Percentiles rank a stretch among this genome's conserved stretches.
These are phyloP conservation scores for Columbina picui DNA, from an alignment of 2,113 vertebrate species.

Conservation along the genomic window DNA sequence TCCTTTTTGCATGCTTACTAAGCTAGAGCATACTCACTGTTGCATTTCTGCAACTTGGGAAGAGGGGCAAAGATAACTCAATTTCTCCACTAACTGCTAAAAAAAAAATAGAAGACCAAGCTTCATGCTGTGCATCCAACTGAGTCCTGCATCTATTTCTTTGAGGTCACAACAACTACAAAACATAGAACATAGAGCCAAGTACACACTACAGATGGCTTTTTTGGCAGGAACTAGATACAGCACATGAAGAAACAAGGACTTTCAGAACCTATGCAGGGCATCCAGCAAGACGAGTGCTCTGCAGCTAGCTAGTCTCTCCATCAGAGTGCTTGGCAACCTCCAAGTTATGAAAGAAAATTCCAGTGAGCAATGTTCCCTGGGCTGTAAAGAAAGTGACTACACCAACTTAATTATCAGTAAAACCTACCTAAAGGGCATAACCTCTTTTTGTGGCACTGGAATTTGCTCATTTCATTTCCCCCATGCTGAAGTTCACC, in stretches of 20 bases:
- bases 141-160: background rate
- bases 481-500: background rate
- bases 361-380: background rate
- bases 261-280: background rate
- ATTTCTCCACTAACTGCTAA: background rate
- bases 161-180: background rate
- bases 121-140: background rate
- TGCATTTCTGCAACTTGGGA: background rate
- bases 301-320: background rate
- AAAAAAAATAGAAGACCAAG: background rate
- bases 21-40: background rate
- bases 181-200: background rate
- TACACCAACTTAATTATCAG: background rate
- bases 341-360: background rate
- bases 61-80: background rate
- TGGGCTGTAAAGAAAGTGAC: background rate
- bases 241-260: background rate
- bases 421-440: background rate
- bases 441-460: background rate
- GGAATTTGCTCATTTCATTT: background rate
- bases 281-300: background rate
- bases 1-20: background rate
- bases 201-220: background rate
- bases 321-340: rapidly evolving
- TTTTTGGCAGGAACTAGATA: background rate